A percentile compares a stretch with the other conserved stretches of the same genome.
These are phyloP conservation scores for Fragum fragum DNA, from an alignment of 2,888 invertebrate species.

Conservation along the genomic window DNA sequence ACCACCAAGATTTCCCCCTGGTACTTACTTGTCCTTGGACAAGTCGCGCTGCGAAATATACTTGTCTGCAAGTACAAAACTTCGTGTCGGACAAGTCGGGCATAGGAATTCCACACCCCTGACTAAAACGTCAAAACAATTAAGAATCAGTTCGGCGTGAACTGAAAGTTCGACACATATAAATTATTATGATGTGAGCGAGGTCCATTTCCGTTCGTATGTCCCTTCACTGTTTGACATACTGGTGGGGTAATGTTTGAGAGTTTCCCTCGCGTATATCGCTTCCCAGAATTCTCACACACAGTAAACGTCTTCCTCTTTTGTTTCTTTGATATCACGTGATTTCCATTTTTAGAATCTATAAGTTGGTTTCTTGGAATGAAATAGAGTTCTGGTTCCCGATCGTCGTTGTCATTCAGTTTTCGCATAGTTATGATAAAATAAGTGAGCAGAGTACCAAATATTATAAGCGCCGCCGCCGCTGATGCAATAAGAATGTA, in stretches of 20 bases:
- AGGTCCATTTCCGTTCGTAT: neutral
- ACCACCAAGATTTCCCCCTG: too few relatives aligned
- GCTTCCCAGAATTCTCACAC: constrained; percentile 23
- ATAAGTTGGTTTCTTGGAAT: neutral
- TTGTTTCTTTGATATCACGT: constrained; percentile 5
- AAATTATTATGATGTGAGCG: constrained; percentile 16
- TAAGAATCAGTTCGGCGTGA: neutral
- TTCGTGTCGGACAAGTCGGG: too few relatives aligned
- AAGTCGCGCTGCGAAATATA: too few relatives aligned
- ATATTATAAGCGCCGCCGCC: constrained; percentile 40
- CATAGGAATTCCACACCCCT: too few relatives aligned
- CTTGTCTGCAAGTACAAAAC: too few relatives aligned
- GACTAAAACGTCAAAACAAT: neutral
- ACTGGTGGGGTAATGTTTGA: neutral
- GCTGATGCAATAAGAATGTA: constrained; percentile 51
- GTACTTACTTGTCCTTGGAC: too few relatives aligned
- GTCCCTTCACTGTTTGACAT: neutral
- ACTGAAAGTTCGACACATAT: constrained; percentile 23
- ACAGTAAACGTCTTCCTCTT: constrained; percentile 1
- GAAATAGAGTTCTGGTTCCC: constrained; percentile 5
- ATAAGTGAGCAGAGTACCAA: constrained; percentile 48
- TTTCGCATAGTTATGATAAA: constrained; percentile 34
- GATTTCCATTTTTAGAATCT: constrained; percentile 17
- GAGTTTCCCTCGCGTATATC: constrained; percentile 21
- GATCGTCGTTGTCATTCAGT: neutral